Conservation (phyloP, 2,888 invertebrate species). For the Luperina testacea region DNA sequence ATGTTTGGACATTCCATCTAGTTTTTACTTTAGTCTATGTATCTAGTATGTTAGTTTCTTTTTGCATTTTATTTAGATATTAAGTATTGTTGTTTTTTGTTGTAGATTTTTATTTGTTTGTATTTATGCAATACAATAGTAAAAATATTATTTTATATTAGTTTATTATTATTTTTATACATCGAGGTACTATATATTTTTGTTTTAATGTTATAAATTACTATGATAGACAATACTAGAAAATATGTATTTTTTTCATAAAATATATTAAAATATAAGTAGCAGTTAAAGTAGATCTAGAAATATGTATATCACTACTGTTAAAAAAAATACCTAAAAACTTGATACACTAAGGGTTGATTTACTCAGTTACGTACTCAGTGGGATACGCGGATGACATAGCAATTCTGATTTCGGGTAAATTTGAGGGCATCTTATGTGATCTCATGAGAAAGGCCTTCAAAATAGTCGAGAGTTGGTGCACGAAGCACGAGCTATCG, state of each 20-base stretch:
- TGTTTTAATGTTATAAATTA: neutral
- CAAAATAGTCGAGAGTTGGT: too few species aligned
- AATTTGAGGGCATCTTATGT: too few species aligned
- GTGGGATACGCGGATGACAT: too few species aligned
- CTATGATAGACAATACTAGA: neutral
- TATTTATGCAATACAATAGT: too few species aligned
- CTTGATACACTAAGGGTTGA: too few species aligned
- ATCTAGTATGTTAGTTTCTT: neutral
- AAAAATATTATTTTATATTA: neutral
- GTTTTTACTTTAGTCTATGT: neutral
- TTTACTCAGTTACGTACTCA: too few species aligned
- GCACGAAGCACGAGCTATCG: too few species aligned
- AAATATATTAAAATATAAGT: neutral
- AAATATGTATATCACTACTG: neutral
- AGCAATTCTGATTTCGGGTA: too few species aligned
- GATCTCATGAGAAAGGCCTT: too few species aligned
- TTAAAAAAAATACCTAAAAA: slow-evolving; percentile 8
- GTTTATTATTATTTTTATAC: neutral
- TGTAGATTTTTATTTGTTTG: neutral
- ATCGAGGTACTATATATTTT: neutral
- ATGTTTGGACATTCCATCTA: slow-evolving; percentile 6
- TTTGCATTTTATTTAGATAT: slow-evolving; percentile 2
- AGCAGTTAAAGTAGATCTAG: neutral
- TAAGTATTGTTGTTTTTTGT: slow-evolving; percentile 3
- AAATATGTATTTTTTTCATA: neutral